Evolutionary conservation across 2,888 invertebrate genomes (phyloP).

Genomic region (Lasius platythorax): DNA sequence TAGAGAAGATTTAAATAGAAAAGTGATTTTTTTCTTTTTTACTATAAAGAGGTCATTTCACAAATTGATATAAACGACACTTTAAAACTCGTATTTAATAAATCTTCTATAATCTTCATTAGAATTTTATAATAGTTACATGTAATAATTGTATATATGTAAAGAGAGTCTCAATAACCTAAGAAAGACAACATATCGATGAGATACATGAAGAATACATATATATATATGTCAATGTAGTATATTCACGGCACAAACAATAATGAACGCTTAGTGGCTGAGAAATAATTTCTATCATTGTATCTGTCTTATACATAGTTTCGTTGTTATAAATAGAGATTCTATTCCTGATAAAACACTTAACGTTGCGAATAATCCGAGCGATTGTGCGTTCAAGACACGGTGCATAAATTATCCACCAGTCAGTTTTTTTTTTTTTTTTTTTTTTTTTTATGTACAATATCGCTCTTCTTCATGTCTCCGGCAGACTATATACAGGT

Average conservation of each 20-base stretch:
- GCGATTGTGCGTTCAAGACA: constrained; percentile 12
- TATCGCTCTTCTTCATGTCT: background rate
- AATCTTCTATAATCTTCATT: constrained; percentile 3
- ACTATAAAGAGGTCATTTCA: background rate
- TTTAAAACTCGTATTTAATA: constrained; percentile 10
- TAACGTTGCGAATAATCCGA: background rate
- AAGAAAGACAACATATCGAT: constrained; percentile 32
- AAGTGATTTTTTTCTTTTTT: background rate
- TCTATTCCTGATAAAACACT: constrained; percentile 7
- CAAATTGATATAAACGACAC: background rate
- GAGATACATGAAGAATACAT: background rate
- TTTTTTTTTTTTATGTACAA: constrained; percentile 46
- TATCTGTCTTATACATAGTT: background rate
- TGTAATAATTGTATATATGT: constrained; percentile 8
- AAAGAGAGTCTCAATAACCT: background rate
- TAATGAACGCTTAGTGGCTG: constrained; percentile 19
- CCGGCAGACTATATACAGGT: constrained; percentile 17
- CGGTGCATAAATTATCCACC: background rate
- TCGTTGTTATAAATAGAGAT: background rate
- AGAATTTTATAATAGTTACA: background rate
- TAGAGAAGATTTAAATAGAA: background rate
- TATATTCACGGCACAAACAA: constrained; percentile 33
- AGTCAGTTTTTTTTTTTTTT: background rate
- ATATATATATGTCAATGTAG: background rate
- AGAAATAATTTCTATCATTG: constrained; percentile 13